Base-by-base conservation (phyloP, 2,888 invertebrate species). In the Rhogogaster chlorosoma region DNA sequence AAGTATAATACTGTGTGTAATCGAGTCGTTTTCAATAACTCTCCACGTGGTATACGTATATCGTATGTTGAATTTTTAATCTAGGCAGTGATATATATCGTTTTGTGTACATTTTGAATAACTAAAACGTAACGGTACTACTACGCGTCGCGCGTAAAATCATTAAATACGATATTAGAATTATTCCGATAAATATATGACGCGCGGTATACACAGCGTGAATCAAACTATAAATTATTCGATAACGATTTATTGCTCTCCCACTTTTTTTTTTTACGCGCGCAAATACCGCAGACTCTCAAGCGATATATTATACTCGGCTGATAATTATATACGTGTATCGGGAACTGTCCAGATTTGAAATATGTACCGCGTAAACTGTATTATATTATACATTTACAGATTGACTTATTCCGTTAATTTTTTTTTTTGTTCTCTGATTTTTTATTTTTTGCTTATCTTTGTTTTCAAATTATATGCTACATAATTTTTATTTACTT, bases 331-430 rank as follows among this genome's bases (percentile, higher is more conserved):
- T n/a, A 38, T 38, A n/a, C n/a, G 53, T 53, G 53, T 53, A 53
- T n/a, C 18, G 53, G 53, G n/a, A 53, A n/a, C 49, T 6, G 18
- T 53, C n/a, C 0, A 6, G 6, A 6, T 45, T 53, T 53, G n/a
- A 53, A 53, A n/a, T 53, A 53, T 53, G 1, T 53, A 53, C n/a
- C 53, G 53, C n/a, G 53, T n/a, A 53, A 18, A n/a, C n/a, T 53
- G n/a, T n/a, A n/a, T 18, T 15, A 49, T 15, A 49, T 18, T 49
- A 5, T 49, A 18, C 18, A 70, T 73, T 49, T 22, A 49, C 22
- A 57, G 29, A 53, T 53, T 85, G n/a, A 64, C 61, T 36, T 73
- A 36, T 86, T 82, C 38, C 61, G n/a, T 84, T 36, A 0, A 26
- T 15, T 53, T 53, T 53, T 1, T 53, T 2, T 53, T 53, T 53